A percentile compares a stretch with the other conserved stretches of the same genome.
phyloP scores from a whole-genome alignment of 2,888 invertebrate genomes.

The Rhabditoides inermis region DNA sequence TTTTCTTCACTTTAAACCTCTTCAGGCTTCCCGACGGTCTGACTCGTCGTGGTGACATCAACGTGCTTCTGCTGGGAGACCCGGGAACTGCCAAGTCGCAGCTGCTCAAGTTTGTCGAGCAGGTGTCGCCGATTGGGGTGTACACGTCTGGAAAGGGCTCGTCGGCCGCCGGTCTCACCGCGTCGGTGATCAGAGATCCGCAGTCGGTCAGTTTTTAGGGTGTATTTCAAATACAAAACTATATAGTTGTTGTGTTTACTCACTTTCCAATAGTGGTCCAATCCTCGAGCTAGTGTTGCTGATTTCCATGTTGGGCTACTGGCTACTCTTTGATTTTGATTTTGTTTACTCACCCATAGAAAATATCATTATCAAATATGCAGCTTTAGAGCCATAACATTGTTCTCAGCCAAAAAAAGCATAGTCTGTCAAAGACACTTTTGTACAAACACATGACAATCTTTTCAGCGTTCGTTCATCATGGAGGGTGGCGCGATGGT shows the following conservation, averaged over 20 bases:
- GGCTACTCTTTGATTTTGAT: too few species aligned
- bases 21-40: slow-evolving; percentile 79
- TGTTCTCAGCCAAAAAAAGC: too few species aligned
- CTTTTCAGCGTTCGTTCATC: slow-evolving; percentile 37
- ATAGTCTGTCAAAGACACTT: too few species aligned
- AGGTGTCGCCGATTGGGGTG: slow-evolving; percentile 56
- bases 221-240: neutral
- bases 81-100: slow-evolving; percentile 99
- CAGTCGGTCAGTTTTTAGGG: slow-evolving; percentile 64
- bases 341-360: too few species aligned
- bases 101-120: slow-evolving; percentile 89
- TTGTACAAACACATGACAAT: too few species aligned
- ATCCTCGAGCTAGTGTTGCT: too few species aligned
- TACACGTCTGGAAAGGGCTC: slow-evolving; percentile 99
- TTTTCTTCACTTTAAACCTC: too few species aligned
- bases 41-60: slow-evolving; percentile 89
- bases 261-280: too few species aligned
- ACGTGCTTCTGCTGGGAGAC: slow-evolving; percentile 84
- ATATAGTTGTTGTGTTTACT: too few species aligned
- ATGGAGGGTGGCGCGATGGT: slow-evolving; percentile 86
- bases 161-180: slow-evolving; percentile 95
- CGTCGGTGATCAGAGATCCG: slow-evolving; percentile 89
- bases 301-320: too few species aligned
- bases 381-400: too few species aligned
- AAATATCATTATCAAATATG: too few species aligned